A percentile compares a stretch with the other conserved stretches of the same genome.
Conservation (phyloP, 2,113 vertebrate species). For the Rhizomys pruinosus region DNA sequence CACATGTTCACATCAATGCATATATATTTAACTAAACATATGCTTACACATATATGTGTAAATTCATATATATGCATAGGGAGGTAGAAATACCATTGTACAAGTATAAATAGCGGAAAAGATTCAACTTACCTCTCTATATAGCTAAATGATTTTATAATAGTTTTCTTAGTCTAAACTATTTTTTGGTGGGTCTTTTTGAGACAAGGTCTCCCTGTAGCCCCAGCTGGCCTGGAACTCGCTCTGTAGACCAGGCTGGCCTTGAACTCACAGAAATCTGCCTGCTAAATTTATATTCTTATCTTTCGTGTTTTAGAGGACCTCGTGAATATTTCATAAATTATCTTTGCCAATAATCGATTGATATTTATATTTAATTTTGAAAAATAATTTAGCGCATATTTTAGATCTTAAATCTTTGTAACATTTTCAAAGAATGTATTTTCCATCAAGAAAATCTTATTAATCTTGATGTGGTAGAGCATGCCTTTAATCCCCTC, state of each 20-base stretch:
- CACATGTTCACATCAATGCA: background rate
- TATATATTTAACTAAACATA: background rate
- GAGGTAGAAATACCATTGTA: background rate
- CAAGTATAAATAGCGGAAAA: background rate
- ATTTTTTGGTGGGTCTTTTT: too few relatives aligned
- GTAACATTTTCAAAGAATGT: background rate
- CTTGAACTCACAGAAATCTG: too few relatives aligned
- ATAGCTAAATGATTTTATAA: background rate
- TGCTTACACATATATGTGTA: background rate
- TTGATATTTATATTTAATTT: background rate
- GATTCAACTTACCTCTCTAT: background rate
- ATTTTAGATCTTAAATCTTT: background rate
- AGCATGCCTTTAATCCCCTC: too few relatives aligned
- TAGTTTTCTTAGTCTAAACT: background rate
- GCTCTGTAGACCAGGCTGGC: too few relatives aligned
- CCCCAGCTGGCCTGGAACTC: too few relatives aligned
- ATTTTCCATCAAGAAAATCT: background rate
- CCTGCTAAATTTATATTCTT: background rate
- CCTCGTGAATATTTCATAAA: background rate
- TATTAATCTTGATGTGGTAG: background rate
- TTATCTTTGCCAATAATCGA: background rate
- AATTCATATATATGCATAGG: background rate
- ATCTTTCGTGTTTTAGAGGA: background rate
- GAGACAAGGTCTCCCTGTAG: too few relatives aligned
- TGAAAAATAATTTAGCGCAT: background rate